These are phyloP conservation scores for Caenorhabditis angaria DNA, from an alignment of 2,888 invertebrate genomes.

Conservation along the genomic window DNA sequence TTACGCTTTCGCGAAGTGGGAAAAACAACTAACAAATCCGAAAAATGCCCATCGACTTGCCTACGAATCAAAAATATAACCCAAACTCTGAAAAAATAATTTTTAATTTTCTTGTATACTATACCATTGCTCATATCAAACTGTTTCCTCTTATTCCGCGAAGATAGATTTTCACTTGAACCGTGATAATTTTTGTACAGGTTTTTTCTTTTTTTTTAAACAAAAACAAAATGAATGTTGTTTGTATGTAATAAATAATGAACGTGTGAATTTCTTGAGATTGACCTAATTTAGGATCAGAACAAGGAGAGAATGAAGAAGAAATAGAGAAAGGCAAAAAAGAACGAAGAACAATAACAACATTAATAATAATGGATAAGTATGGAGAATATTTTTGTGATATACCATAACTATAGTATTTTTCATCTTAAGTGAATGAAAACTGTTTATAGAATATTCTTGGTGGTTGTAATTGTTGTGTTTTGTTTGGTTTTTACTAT, in stretches of 20 bases:
- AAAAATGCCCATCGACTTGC: background rate
- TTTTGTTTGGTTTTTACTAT: slow-evolving; percentile 13
- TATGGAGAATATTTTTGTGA: slow-evolving; percentile 15
- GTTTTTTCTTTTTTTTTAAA: background rate
- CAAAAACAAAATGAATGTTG: background rate
- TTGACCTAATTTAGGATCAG: background rate
- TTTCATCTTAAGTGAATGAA: slow-evolving; percentile 31
- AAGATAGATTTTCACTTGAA: background rate
- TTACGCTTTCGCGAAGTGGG: slow-evolving; percentile 52
- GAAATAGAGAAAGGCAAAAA: slow-evolving; percentile 7
- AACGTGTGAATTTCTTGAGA: background rate
- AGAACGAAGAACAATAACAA: slow-evolving; percentile 8
- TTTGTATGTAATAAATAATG: background rate
- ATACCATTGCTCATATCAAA: background rate
- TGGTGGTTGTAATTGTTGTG: slow-evolving; percentile 6
- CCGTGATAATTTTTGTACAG: slow-evolving; percentile 8
- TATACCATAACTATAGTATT: slow-evolving; percentile 9
- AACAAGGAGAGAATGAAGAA: background rate
- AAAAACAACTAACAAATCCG: slow-evolving; percentile 9
- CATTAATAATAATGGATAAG: slow-evolving; percentile 15
- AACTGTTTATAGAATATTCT: slow-evolving; percentile 23
- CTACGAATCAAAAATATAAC: background rate
- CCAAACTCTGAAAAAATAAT: background rate
- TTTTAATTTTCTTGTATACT: background rate
- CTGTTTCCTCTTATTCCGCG: background rate